Evolutionary conservation across 2,113 vertebrate genomes (phyloP), one percentile per base, ranked within the genome.

Genomic region (Speoplatyrhinus poulsoni): DNA sequence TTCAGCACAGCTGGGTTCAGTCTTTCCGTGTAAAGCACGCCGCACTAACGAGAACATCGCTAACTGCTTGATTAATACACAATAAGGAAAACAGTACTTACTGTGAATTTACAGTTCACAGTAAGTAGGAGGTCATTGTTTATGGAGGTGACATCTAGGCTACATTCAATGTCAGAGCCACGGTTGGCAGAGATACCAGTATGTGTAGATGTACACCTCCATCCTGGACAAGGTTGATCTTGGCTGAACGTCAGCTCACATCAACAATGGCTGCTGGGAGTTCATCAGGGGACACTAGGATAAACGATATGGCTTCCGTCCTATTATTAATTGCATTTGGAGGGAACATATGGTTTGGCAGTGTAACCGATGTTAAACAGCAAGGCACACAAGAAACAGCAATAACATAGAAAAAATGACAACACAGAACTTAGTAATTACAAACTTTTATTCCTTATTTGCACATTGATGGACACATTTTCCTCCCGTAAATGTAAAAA

Each of bases 361-460:
- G 63, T 9, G 55, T 76, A 77, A 82, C 76, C 85, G 57, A 60
- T 70, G 60, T 76, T 81, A 67, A 76, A 81, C 8, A 67, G 76
- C 81, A 86, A 84, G 75, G 11, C 17, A 67, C 6, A 76, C 81
- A 74, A 66, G 60, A 47, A 72, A 80, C 54, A 72, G 62, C 60
- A 66, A 61, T 36, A 77, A 41, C 61, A 63, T 36, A 60, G 60
- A n/a, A 12, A 33, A 75, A 75, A 81, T 12, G 41, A 66, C 36
- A 13, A 26, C 74, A 85, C 41, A 46, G 69, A 76, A 70, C 64
- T 69, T 83, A 68, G 26, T 85, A 95, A 94, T 95, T 92, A 94
- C 95, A 95, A 95, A 93, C 85, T 92, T 97, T 97, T 96, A 95
- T 94, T 94, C 91, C 94, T 92, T 86, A 93, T 95, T 93, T 94